A percentile compares a stretch with the other conserved stretches of the same genome.
phyloP scores from a whole-genome alignment of 64 coral and sea anemone species.

The Porites lutea region DNA sequence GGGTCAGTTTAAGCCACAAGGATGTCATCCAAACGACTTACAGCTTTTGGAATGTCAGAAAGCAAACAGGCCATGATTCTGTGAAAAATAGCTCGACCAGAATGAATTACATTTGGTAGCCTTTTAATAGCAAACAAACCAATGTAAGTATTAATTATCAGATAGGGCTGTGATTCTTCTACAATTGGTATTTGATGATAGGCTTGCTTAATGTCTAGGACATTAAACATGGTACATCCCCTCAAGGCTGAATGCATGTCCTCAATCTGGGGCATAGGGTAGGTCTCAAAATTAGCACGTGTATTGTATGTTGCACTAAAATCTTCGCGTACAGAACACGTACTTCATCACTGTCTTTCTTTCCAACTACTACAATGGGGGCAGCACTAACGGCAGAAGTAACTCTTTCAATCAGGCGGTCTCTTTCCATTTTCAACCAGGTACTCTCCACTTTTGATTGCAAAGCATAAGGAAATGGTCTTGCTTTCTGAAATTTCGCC shows the following conservation, averaged over 20 bases:
- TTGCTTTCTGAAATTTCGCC: conserved; percentile 46
- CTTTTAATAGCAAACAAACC: conserved; percentile 56
- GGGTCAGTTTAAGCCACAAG: conserved; percentile 36
- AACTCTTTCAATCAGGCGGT: conserved; percentile 68
- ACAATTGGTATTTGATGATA: conserved; percentile 70
- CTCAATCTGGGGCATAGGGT: conserved; percentile 74
- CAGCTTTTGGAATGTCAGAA: conserved; percentile 41
- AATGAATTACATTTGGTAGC: conserved; percentile 61
- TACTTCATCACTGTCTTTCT: conserved; percentile 57
- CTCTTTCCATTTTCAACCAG: conserved; percentile 69
- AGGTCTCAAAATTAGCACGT: conserved; percentile 67
- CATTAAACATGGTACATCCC: conserved; percentile 59
- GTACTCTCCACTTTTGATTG: conserved; percentile 2
- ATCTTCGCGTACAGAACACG: conserved; percentile 78
- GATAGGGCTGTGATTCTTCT: conserved; percentile 8
- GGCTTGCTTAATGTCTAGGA: conserved; percentile 58
- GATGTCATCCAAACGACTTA: conserved; percentile 53
- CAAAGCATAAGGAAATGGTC: conserved; percentile 49
- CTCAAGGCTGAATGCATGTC: conserved; percentile 63
- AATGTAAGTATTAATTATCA: conserved; percentile 69
- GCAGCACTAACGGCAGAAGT: conserved; percentile 57
- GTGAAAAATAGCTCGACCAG: conserved; percentile 59
- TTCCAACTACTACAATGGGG: conserved; percentile 61
- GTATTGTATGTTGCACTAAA: conserved; percentile 60
- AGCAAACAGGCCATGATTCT: conserved; percentile 52